phyloP scores from a whole-genome alignment of 1,140 invertebrate species.

The Trinorchestia longiramus region DNA sequence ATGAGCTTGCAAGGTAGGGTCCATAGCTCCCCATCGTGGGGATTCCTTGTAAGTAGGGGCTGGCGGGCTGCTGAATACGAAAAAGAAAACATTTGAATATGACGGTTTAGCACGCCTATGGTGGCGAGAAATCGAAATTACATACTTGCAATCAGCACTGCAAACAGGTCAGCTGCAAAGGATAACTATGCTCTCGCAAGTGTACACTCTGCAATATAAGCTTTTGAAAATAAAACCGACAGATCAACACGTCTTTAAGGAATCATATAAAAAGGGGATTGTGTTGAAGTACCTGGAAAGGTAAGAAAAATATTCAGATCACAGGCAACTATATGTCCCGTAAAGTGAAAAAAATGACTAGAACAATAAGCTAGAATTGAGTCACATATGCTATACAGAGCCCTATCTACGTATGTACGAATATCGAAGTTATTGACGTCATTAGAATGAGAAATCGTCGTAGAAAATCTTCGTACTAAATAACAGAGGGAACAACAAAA shows the following conservation, averaged over 20 bases:
- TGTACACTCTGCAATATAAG: neutral
- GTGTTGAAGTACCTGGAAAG: neutral
- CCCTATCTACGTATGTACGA: no score
- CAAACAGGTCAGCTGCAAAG: neutral
- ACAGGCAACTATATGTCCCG: no score
- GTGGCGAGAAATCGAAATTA: neutral
- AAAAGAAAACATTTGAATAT: neutral
- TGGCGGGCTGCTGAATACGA: constrained; percentile 58
- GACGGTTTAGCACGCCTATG: neutral
- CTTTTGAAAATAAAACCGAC: neutral
- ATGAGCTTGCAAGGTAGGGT: constrained; percentile 63
- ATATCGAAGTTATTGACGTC: no score
- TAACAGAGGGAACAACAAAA: no score
- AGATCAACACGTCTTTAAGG: neutral
- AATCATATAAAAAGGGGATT: neutral
- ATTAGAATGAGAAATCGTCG: no score
- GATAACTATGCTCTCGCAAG: neutral
- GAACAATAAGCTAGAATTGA: no score
- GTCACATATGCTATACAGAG: no score
- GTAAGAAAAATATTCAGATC: neutral
- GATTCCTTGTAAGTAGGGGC: constrained; percentile 63
- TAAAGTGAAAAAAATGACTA: no score
- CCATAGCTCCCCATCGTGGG: constrained; percentile 64
- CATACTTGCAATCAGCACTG: neutral
- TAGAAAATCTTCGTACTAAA: no score